phyloP scores from a whole-genome alignment of 2,888 invertebrate genomes.

The Hydroisotoma schaefferi region DNA sequence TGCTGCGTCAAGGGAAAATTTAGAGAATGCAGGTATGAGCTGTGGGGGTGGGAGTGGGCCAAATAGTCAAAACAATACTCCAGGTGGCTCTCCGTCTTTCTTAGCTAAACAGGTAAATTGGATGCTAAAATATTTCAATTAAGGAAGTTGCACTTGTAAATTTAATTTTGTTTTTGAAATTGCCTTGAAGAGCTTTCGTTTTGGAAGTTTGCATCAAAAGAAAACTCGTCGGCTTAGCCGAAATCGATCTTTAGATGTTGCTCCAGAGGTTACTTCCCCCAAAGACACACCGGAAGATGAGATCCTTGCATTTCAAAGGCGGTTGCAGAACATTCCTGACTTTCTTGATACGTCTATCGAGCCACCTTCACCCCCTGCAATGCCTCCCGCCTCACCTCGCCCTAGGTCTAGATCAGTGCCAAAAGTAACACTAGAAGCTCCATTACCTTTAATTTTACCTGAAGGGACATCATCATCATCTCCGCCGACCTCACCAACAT shows the following conservation, averaged over 20 bases:
- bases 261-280: slow-evolving; percentile 46
- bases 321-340: slow-evolving; percentile 59
- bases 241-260: slow-evolving; percentile 47
- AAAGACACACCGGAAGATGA: slow-evolving; percentile 54
- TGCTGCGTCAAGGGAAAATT: slow-evolving; percentile 51
- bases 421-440: slow-evolving; percentile 53
- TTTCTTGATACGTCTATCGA: slow-evolving; percentile 53
- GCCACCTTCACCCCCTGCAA: slow-evolving; percentile 50
- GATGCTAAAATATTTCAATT: not conserved
- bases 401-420: slow-evolving; percentile 56
- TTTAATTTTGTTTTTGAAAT: slow-evolving; percentile 4
- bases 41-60: slow-evolving; percentile 43
- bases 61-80: slow-evolving; percentile 47
- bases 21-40: slow-evolving; percentile 22
- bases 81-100: slow-evolving; percentile 46
- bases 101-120: slow-evolving; percentile 42
- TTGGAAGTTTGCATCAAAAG: slow-evolving; percentile 46
- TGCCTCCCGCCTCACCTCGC: slow-evolving; percentile 50
- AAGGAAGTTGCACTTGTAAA: not conserved
- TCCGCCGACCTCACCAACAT: slow-evolving; percentile 44
- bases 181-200: slow-evolving; percentile 47
- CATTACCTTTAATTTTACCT: slow-evolving; percentile 51
- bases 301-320: slow-evolving; percentile 58
- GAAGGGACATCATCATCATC: slow-evolving; percentile 47
- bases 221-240: slow-evolving; percentile 45